phyloP scores from a whole-genome alignment of 2,888 invertebrate genomes.

The Enchytraeus crypticus region DNA sequence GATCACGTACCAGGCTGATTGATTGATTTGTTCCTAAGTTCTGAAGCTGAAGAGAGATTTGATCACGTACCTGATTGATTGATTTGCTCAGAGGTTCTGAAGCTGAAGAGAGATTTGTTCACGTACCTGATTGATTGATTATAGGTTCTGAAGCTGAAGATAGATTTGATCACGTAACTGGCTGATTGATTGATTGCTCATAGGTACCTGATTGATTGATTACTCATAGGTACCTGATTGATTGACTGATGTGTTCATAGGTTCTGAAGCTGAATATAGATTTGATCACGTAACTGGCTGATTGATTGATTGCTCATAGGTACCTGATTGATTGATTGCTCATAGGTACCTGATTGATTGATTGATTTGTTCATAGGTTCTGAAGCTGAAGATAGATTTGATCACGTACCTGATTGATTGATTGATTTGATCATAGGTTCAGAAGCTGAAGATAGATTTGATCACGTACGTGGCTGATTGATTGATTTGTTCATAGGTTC shows the following conservation, averaged over 20 bases:
- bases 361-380: too few relatives aligned
- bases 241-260: too few relatives aligned
- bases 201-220: too few relatives aligned
- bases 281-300: too few relatives aligned
- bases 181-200: neutral
- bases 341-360: too few relatives aligned
- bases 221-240: too few relatives aligned
- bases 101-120: slow-evolving; percentile 69
- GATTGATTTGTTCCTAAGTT: too few relatives aligned
- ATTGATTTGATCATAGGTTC: neutral
- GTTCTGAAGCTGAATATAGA: too few relatives aligned
- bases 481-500: slow-evolving; percentile 51
- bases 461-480: neutral
- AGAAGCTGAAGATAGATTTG: neutral
- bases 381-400: slow-evolving; percentile 71
- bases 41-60: slow-evolving; percentile 72
- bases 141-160: neutral
- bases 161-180: neutral
- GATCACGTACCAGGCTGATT: too few relatives aligned
- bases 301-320: too few relatives aligned
- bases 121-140: slow-evolving; percentile 60
- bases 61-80: slow-evolving; percentile 64
- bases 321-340: too few relatives aligned
- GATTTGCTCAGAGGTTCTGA: too few relatives aligned
- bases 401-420: slow-evolving; percentile 66